phyloP scores from a whole-genome alignment of 2,797 vertebrate species.

The Trichosurus vulpecula region DNA sequence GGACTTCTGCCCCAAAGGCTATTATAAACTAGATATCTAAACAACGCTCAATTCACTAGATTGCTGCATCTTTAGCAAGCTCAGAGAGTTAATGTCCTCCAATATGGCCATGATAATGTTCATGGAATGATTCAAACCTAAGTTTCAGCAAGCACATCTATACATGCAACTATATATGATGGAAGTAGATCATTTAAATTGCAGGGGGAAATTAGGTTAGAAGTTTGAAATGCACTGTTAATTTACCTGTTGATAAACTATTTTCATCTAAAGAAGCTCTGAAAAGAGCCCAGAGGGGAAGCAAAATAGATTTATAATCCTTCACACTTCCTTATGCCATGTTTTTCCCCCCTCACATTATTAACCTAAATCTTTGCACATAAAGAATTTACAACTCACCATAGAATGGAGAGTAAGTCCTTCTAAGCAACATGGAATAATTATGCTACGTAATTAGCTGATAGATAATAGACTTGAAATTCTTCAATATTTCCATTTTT shows the following conservation, averaged over 20 bases:
- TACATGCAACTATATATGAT: not conserved
- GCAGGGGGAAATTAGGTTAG: conserved; percentile 43
- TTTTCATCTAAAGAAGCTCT: conserved; percentile 45
- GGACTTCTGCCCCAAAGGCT: not conserved
- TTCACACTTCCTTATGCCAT: conserved; percentile 37
- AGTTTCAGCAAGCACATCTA: not conserved
- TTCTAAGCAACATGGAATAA: conserved; percentile 59
- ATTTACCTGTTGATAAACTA: conserved; percentile 25
- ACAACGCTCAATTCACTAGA: not conserved
- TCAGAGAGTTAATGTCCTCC: not conserved
- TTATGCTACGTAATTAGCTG: conserved; percentile 59
- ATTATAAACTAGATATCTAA: not conserved
- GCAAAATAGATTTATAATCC: conserved; percentile 51
- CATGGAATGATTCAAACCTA: not conserved
- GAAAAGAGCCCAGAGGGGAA: conserved; percentile 35
- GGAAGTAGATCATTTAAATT: conserved; percentile 9
- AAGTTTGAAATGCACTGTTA: conserved; percentile 41
- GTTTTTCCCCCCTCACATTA: conserved; percentile 38
- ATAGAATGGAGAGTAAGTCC: not conserved
- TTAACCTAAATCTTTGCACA: conserved; percentile 43
- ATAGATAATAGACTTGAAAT: conserved; percentile 37
- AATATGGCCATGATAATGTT: not conserved
- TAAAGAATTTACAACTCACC: conserved; percentile 56
- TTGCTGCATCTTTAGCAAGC: not conserved
- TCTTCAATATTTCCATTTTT: conserved; percentile 22